phyloP scores from a whole-genome alignment of 2,888 invertebrate species.

The Amiota minor region DNA sequence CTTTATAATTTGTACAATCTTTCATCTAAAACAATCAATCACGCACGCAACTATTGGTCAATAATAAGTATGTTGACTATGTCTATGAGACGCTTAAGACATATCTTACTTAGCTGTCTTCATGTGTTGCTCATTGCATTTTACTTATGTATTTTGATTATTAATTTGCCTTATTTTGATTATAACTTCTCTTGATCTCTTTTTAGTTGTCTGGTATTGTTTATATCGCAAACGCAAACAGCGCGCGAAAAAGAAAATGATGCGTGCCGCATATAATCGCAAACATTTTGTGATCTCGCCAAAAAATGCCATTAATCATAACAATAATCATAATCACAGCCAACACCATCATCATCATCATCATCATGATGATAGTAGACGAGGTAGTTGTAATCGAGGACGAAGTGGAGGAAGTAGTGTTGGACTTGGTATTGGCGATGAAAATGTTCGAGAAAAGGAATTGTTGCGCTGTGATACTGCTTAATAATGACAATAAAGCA shows the following conservation, averaged over 20 bases:
- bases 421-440: not conserved
- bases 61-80: too few species aligned
- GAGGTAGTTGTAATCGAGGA: not conserved
- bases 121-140: too few species aligned
- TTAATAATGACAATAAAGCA: slow-evolving; percentile 35
- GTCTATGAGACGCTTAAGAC: too few species aligned
- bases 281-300: slow-evolving; percentile 67
- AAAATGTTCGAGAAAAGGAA: slow-evolving; percentile 52
- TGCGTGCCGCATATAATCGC: slow-evolving; percentile 55
- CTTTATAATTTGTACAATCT: too few species aligned
- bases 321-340: not conserved
- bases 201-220: slow-evolving; percentile 62
- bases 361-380: not conserved
- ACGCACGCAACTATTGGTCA: too few species aligned
- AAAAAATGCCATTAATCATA: slow-evolving; percentile 59
- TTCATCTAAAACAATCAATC: too few species aligned
- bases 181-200: not conserved
- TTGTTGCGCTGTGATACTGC: slow-evolving; percentile 69
- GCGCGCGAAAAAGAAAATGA: slow-evolving; percentile 47
- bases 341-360: slow-evolving; percentile 1
- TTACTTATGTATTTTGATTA: not conserved
- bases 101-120: too few species aligned
- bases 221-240: slow-evolving; percentile 59
- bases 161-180: not conserved
- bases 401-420: not conserved